These are phyloP conservation scores for Cyprinodon diabolis DNA, from an alignment of 2,797 vertebrate genomes.

Conservation along the genomic window DNA sequence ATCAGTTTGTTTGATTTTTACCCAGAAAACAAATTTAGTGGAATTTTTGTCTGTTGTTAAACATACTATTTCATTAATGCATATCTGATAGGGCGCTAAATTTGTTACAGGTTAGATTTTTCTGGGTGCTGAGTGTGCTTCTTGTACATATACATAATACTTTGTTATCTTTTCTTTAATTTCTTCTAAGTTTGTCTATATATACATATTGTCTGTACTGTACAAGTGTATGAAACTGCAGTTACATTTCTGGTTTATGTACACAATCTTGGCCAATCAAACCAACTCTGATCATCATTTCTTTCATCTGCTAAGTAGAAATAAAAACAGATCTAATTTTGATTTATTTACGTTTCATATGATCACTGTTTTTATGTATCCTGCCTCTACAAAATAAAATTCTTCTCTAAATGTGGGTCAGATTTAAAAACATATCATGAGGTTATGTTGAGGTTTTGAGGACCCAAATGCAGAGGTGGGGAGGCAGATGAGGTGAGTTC, in stretches of 20 bases:
- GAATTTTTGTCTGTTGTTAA: not conserved
- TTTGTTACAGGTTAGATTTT: not conserved
- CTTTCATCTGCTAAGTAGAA: not conserved
- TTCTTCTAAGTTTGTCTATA: not conserved
- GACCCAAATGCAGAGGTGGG: no score
- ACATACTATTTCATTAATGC: not conserved
- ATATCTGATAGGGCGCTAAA: not conserved
- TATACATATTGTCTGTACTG: not conserved
- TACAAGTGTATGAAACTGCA: not conserved
- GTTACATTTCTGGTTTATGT: not conserved
- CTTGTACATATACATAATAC: not conserved
- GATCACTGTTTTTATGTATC: not conserved
- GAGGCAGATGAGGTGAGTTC: no score
- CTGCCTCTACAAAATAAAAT: not conserved
- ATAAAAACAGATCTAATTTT: not conserved
- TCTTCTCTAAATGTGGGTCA: not conserved
- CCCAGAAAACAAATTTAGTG: not conserved
- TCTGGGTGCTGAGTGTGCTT: not conserved
- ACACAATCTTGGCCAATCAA: not conserved
- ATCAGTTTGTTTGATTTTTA: slow-evolving; percentile 45
- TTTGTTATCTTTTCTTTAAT: not conserved
- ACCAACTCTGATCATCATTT: not conserved
- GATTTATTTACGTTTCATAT: not conserved
- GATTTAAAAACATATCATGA: not conserved
- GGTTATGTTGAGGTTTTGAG: no score